A percentile compares a stretch with the other conserved stretches of the same genome.
Evolutionary conservation across 2,888 invertebrate species (phyloP).

Genomic region (Actias luna): DNA sequence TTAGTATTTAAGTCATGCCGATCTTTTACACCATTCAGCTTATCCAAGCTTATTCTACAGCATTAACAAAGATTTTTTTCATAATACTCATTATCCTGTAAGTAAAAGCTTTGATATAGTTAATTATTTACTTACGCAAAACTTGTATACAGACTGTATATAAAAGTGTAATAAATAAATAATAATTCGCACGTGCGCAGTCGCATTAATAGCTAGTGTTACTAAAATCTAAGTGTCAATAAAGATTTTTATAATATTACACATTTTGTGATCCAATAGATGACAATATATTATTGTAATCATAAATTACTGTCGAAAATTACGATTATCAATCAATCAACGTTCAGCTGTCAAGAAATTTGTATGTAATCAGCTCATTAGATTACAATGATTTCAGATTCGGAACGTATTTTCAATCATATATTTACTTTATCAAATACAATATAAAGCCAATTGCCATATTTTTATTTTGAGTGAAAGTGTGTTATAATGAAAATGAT

Average conservation of each 20-base stretch:
- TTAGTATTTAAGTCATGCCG: no score
- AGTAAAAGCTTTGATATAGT: no score
- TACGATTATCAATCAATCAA: neutral
- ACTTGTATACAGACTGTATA: no score
- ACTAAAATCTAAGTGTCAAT: neutral
- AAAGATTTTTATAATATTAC: neutral
- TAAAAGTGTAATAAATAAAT: no score
- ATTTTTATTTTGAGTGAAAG: no score
- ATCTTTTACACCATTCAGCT: no score
- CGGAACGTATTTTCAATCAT: neutral
- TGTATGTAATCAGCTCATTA: neutral
- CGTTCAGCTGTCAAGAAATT: neutral
- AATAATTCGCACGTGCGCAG: no score
- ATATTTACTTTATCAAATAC: neutral
- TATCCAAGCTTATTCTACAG: no score
- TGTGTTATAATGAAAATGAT: neutral
- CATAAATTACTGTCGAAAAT: neutral
- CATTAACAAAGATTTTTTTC: no score
- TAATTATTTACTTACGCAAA: no score
- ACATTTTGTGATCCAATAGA: neutral
- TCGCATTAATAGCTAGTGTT: neutral
- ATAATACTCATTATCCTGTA: no score
- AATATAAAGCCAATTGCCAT: neutral
- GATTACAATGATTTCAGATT: neutral
- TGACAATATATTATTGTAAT: neutral